Evolutionary conservation across 2,797 vertebrate species (phyloP).

Genomic region (Calcarius lapponicus): DNA sequence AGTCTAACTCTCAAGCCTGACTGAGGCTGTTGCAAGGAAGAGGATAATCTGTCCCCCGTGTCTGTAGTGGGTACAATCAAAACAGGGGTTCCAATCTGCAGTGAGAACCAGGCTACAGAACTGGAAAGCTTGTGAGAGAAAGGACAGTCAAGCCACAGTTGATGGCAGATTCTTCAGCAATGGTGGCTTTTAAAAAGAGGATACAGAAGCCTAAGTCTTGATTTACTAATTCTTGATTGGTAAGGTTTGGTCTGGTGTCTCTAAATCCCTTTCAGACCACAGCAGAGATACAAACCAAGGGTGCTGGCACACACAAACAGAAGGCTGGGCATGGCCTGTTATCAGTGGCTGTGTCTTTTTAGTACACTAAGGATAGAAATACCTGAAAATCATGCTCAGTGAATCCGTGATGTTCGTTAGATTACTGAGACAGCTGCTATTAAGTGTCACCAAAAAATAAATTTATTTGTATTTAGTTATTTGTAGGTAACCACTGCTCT

Average conservation of each 20-base stretch:
- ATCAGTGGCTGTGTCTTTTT: neutral
- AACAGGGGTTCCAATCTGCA: neutral
- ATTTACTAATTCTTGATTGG: neutral
- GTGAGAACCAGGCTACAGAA: neutral
- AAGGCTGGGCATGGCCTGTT: neutral
- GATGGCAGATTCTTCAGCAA: neutral
- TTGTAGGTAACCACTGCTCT: neutral
- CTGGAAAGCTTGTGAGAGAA: neutral
- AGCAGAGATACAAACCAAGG: neutral
- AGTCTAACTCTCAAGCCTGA: neutral
- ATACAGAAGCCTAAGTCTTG: neutral
- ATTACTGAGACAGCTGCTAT: neutral
- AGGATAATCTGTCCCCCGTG: fast-evolving
- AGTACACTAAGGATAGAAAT: neutral
- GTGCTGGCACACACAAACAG: neutral
- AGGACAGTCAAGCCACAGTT: neutral
- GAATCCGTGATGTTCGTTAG: neutral
- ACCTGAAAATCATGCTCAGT: neutral
- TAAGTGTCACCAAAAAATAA: neutral
- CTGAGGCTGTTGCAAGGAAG: neutral
- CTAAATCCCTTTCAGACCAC: neutral
- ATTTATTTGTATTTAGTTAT: neutral
- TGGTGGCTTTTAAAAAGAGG: neutral
- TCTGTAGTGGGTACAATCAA: neutral
- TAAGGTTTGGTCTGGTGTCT: neutral